A percentile compares a stretch with the other conserved stretches of the same genome.
phyloP scores from a whole-genome alignment of 1,140 invertebrate genomes.

The Psilanteris sp. region DNA sequence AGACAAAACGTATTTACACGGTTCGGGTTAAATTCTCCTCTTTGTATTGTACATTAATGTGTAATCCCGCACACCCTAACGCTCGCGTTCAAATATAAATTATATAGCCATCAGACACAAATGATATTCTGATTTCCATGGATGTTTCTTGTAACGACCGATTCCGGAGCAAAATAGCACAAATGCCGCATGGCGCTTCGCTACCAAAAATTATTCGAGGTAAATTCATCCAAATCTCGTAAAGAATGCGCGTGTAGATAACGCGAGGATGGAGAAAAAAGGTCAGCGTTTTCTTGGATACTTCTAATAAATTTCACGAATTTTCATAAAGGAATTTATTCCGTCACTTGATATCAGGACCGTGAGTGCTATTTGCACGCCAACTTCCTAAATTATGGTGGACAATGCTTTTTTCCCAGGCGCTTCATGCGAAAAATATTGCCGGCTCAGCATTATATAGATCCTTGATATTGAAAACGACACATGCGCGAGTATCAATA shows the following conservation, averaged over 20 bases:
- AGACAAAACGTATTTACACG: slow-evolving; percentile 20
- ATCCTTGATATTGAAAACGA: slow-evolving; percentile 56
- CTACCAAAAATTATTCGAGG: slow-evolving; percentile 19
- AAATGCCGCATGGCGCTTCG: slow-evolving; percentile 9
- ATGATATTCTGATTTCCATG: slow-evolving; percentile 55
- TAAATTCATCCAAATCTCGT: slow-evolving; percentile 24
- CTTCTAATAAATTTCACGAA: slow-evolving; percentile 70
- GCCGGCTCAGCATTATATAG: slow-evolving; percentile 36
- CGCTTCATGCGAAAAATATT: slow-evolving; percentile 49
- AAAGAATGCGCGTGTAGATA: slow-evolving; percentile 41
- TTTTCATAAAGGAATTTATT: slow-evolving; percentile 76
- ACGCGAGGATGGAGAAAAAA: slow-evolving; percentile 3
- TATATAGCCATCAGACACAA: slow-evolving; percentile 48
- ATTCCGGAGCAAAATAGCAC: slow-evolving; percentile 19
- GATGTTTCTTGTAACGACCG: slow-evolving; percentile 22
- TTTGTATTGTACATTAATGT: slow-evolving; percentile 45
- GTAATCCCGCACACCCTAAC: background rate
- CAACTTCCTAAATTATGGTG: slow-evolving; percentile 39
- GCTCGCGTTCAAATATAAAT: slow-evolving; percentile 18
- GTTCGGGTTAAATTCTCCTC: background rate
- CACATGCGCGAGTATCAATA: slow-evolving; percentile 52
- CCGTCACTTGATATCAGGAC: slow-evolving; percentile 32
- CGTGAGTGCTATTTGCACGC: slow-evolving; percentile 63
- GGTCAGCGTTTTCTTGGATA: slow-evolving; percentile 51
- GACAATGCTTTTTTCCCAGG: slow-evolving; percentile 36